Base-by-base conservation (phyloP, 2,888 invertebrate species). In the Tiphia femorata region DNA sequence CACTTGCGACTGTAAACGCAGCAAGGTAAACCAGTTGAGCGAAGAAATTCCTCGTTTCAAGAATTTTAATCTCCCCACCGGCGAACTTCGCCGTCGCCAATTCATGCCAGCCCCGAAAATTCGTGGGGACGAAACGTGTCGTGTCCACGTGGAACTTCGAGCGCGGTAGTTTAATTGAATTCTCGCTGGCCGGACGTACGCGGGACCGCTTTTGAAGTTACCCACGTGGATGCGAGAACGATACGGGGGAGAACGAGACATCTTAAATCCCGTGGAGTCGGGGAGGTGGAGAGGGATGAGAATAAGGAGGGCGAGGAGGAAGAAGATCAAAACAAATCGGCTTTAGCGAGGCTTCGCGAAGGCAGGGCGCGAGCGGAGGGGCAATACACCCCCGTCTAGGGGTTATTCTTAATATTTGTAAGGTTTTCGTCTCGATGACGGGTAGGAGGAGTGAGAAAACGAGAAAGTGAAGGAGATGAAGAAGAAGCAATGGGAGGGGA, bases 351-450 rank as follows among this genome's bases (percentile, higher is more conserved):
- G 79, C 73, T 78, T 79, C 75, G 71, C 64, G 54, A 16, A 44
- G 58, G 35, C 46, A 57, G 49, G 33, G 57, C 46, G 49, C 48
- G 42, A 21, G 47, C 30, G 30, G 30, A 29, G 20, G 27, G 43
- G 48, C 29, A 40, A 43, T n/a, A 23, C 23, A 27, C 37, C 37
- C 43, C 38, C 53, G 59, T 50, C 67, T 67, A 65, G 66, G 76
- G 75, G 76, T 77, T 79, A 75, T 76, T 76, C 77, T 77, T 78
- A 75, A 80, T 80, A 80, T 80, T 80, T 80, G 75, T 76, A 76
- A 76, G 79, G 74, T 78, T 79, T 80, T 79, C 77, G 70, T 77
- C 74, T 68, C 48, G 61, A 51, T n/a, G n/a, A n/a, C n/a, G n/a
- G n/a, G n/a, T n/a, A n/a, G n/a, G n/a, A n/a, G n/a, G n/a, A n/a